phyloP scores from a whole-genome alignment of 1,140 invertebrate genomes.

The Ephestia elutella region DNA sequence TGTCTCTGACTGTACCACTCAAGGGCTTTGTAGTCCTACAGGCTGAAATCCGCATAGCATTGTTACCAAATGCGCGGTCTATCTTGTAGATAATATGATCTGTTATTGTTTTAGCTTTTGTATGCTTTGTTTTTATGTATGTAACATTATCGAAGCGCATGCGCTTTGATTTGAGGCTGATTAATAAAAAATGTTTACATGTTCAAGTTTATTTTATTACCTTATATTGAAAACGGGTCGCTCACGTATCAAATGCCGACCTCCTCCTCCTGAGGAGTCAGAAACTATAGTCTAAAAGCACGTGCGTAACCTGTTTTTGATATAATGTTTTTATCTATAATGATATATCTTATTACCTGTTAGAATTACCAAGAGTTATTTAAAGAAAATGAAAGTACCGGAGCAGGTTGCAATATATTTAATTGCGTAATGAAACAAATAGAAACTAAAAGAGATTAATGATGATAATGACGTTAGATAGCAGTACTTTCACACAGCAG shows the following conservation, averaged over 20 bases:
- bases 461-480: neutral
- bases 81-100: slow-evolving; percentile 40
- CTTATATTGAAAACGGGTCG: too few species aligned
- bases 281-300: too few species aligned
- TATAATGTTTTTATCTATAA: too few species aligned
- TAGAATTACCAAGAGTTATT: neutral
- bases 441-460: neutral
- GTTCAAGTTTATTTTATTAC: slow-evolving; percentile 14
- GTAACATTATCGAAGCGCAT: slow-evolving; percentile 43
- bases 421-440: neutral
- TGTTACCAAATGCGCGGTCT: slow-evolving; percentile 23
- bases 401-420: neutral
- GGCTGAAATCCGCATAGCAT: slow-evolving; percentile 28
- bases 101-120: slow-evolving; percentile 66
- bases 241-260: too few species aligned
- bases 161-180: slow-evolving; percentile 64
- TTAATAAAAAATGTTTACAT: slow-evolving; percentile 50
- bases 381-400: neutral
- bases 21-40: neutral
- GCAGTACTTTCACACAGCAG: neutral
- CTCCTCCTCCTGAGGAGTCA: too few species aligned
- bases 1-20: too few species aligned
- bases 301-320: too few species aligned
- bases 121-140: slow-evolving; percentile 61
- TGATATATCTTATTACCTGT: too few species aligned